A percentile compares a stretch with the other conserved stretches of the same genome.
phyloP scores from a whole-genome alignment of 2,113 vertebrate species.

The Varanus salvator region DNA sequence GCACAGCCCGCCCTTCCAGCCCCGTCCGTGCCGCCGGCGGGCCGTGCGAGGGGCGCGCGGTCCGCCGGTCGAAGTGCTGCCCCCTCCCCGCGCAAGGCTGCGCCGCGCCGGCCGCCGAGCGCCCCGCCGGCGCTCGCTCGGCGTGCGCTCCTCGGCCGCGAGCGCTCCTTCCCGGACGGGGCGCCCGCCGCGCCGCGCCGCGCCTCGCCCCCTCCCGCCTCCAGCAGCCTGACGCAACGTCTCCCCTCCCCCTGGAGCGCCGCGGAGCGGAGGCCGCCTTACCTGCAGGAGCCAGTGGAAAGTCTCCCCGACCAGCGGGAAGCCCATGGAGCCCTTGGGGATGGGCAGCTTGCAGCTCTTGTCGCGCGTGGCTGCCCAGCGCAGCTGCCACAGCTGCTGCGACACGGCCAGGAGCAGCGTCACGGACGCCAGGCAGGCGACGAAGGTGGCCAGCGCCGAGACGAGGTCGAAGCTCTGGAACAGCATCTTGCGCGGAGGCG shows the following conservation, averaged over 20 bases:
- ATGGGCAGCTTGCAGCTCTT: slow-evolving; percentile 95
- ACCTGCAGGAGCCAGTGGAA: slow-evolving; percentile 99
- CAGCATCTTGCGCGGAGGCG: slow-evolving; percentile 80
- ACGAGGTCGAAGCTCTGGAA: slow-evolving; percentile 93
- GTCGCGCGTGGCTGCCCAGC: slow-evolving; percentile 96
- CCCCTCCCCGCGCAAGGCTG: not conserved
- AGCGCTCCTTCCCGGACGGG: not conserved
- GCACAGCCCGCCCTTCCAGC: too few relatives aligned
- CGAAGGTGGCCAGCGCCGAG: slow-evolving; percentile 93
- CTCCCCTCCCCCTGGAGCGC: not conserved
- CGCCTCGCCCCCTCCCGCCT: not conserved
- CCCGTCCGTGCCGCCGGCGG: too few relatives aligned
- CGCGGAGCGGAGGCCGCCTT: slow-evolving; percentile 71
- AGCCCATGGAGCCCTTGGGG: slow-evolving; percentile 98
- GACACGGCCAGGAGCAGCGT: slow-evolving; percentile 93
- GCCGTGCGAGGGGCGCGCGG: too few relatives aligned
- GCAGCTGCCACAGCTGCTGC: slow-evolving; percentile 96
- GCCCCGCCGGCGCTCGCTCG: not conserved
- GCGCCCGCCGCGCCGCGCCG: not conserved
- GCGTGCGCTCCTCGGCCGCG: not conserved
- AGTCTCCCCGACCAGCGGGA: slow-evolving; percentile 96
- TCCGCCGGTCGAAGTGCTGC: not conserved
- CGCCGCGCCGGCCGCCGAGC: not conserved
- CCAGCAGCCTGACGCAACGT: not conserved
- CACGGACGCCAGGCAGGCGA: slow-evolving; percentile 93